Percentiles rank a stretch among this genome's conserved stretches.
phyloP scores from a whole-genome alignment of 2,888 invertebrate species.

The Phlogophora meticulosa region DNA sequence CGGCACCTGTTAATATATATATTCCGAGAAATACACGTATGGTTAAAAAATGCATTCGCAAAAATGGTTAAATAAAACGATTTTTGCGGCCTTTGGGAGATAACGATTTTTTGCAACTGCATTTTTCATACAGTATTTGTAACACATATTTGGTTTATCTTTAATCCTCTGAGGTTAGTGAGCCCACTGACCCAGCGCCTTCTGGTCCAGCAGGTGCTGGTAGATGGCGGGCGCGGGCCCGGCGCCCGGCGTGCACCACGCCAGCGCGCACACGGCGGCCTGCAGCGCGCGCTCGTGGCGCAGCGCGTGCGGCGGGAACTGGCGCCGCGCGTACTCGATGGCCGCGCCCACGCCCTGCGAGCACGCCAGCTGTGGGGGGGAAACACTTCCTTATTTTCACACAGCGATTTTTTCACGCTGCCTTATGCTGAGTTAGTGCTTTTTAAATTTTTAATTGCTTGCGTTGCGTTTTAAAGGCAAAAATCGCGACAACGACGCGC shows the following conservation, averaged over 20 bases:
- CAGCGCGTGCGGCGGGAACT: conserved; percentile 93
- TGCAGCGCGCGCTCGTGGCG: conserved; percentile 87
- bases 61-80: too few relatives aligned
- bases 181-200: conserved; percentile 77
- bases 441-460: too few relatives aligned
- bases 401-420: too few relatives aligned
- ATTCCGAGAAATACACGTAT: too few relatives aligned
- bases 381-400: background rate
- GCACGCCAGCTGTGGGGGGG: conserved; percentile 77
- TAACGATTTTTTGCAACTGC: background rate
- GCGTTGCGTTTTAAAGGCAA: too few relatives aligned
- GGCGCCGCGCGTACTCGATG: conserved; percentile 95
- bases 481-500: too few relatives aligned
- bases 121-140: too few relatives aligned
- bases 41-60: too few relatives aligned
- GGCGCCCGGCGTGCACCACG: conserved; percentile 83
- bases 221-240: conserved; percentile 80
- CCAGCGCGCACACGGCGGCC: conserved; percentile 87
- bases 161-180: too few relatives aligned
- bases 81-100: too few relatives aligned
- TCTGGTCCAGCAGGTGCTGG: conserved; percentile 80
- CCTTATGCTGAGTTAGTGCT: too few relatives aligned
- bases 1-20: conserved; percentile 89
- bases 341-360: conserved; percentile 94
- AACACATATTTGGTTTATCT: too few relatives aligned